Conservation (phyloP, 2,797 vertebrate species). For the Hyperoplus lanceolatus region DNA sequence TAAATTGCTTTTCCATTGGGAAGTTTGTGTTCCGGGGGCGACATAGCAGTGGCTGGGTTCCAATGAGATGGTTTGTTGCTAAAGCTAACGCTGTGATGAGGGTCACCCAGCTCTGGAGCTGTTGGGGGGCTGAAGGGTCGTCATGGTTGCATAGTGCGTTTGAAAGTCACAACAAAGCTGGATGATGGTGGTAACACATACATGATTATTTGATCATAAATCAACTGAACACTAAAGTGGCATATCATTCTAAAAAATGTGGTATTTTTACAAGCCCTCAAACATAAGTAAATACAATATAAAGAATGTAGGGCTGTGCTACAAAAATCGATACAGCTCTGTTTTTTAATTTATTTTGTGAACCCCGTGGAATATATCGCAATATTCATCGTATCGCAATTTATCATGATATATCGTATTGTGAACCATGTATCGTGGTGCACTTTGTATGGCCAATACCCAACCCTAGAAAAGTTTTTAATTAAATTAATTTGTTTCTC, state of each 20-base stretch:
- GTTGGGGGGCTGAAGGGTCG: slow-evolving; percentile 58
- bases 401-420: too few species aligned
- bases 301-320: too few species aligned
- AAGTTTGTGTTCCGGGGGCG: slow-evolving; percentile 84
- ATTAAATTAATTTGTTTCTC: too few species aligned
- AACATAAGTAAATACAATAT: too few species aligned
- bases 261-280: background rate
- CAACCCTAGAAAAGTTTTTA: too few species aligned
- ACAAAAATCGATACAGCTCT: too few species aligned
- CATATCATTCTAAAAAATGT: background rate
- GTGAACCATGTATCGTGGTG: too few species aligned
- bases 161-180: slow-evolving; percentile 72
- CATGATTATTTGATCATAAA: slow-evolving; percentile 26
- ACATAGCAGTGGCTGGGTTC: slow-evolving; percentile 80
- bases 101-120: slow-evolving; percentile 66
- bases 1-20: slow-evolving; percentile 92
- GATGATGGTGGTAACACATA: slow-evolving; percentile 15
- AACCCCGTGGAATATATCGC: too few species aligned
- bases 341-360: too few species aligned
- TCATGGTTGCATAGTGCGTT: slow-evolving; percentile 44
- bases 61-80: slow-evolving; percentile 78
- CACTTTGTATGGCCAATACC: too few species aligned
- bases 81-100: slow-evolving; percentile 81
- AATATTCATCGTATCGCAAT: too few species aligned
- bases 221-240: slow-evolving; percentile 21